These are phyloP conservation scores for Portunus trituberculatus DNA, from an alignment of 1,140 invertebrate species.

Conservation along the genomic window DNA sequence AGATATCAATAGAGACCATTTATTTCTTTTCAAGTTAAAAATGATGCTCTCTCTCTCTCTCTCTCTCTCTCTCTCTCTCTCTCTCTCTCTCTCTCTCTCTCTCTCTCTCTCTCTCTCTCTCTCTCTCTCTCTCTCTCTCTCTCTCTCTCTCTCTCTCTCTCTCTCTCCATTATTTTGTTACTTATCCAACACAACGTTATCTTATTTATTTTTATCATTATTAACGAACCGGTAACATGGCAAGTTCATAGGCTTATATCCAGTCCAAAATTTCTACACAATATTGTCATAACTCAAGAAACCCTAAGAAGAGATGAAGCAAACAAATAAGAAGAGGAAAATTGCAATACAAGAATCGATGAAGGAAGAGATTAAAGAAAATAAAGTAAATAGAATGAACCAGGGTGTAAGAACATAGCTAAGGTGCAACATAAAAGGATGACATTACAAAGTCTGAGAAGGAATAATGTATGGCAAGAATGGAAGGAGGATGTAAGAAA, in stretches of 20 bases:
- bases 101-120: not conserved
- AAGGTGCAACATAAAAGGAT: not conserved
- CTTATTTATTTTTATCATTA: not conserved
- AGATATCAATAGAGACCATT: too few relatives aligned
- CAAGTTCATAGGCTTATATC: not conserved
- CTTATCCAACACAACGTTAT: not conserved
- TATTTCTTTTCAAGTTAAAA: too few relatives aligned
- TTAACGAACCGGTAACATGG: not conserved
- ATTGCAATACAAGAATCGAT: too few relatives aligned
- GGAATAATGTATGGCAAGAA: not conserved
- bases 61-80: not conserved
- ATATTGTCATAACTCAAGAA: too few relatives aligned
- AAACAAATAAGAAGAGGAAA: too few relatives aligned
- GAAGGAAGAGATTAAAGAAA: not conserved
- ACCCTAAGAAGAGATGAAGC: too few relatives aligned
- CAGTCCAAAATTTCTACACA: not conserved
- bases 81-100: constrained; percentile 29
- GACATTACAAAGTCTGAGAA: not conserved
- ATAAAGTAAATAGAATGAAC: not conserved
- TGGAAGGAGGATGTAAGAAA: not conserved
- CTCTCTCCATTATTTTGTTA: not conserved
- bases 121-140: not conserved
- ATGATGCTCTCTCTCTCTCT: not conserved
- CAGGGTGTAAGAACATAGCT: too few relatives aligned
- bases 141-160: not conserved